Percentiles rank a stretch among this genome's conserved stretches.
Evolutionary conservation across 2,888 invertebrate genomes (phyloP).

Genomic region (Lasioglossum villosulum): DNA sequence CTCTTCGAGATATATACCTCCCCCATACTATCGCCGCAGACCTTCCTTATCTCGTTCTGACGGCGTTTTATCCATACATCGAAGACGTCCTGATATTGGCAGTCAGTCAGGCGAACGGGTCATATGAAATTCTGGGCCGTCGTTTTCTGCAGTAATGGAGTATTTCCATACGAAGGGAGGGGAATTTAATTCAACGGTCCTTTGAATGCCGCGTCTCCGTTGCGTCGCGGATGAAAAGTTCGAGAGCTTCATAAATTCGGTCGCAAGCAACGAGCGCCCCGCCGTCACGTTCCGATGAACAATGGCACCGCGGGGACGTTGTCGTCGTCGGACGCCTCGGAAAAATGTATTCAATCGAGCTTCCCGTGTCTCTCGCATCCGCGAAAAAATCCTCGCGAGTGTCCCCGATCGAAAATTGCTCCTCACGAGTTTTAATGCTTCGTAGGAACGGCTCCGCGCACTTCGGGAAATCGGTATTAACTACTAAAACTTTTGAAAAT

Average conservation of each 20-base stretch:
- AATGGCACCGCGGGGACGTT: conserved; percentile 59
- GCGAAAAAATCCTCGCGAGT: background rate
- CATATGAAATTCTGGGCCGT: conserved; percentile 71
- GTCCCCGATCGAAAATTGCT: background rate
- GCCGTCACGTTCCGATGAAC: conserved; percentile 63
- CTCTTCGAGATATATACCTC: background rate
- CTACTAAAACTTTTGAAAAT: background rate
- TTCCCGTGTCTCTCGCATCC: background rate
- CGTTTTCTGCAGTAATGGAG: conserved; percentile 69
- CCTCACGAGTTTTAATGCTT: background rate
- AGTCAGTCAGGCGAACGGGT: conserved; percentile 69
- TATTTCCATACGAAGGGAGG: conserved; percentile 65
- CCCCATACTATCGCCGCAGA: background rate
- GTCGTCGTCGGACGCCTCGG: conserved; percentile 56
- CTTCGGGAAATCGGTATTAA: background rate
- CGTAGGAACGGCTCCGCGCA: background rate
- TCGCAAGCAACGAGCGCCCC: conserved; percentile 59
- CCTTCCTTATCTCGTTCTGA: conserved; percentile 41
- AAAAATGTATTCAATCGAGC: conserved; percentile 4
- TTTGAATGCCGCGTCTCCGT: conserved; percentile 65
- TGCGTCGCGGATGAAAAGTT: conserved; percentile 71
- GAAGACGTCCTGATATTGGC: conserved; percentile 59
- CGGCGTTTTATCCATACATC: conserved; percentile 53
- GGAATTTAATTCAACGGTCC: conserved; percentile 70
- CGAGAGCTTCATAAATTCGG: conserved; percentile 67